A percentile compares a stretch with the other conserved stretches of the same genome.
Conservation (phyloP, 2,888 invertebrate genomes). For the Erebia epiphron region DNA sequence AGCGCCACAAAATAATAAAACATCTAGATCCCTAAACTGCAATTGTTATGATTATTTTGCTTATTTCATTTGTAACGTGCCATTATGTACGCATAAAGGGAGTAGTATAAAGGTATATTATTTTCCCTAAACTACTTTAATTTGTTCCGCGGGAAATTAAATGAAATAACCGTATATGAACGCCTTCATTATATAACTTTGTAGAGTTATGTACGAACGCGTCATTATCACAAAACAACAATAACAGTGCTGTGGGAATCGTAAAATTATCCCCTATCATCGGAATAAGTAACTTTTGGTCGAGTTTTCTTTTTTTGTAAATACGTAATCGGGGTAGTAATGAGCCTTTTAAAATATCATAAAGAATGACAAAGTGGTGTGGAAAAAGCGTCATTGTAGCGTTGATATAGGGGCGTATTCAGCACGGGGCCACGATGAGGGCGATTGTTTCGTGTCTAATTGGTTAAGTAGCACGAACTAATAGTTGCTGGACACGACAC, state of each 20-base stretch:
- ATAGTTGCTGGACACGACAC: conserved; percentile 74
- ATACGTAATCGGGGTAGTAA: conserved; percentile 62
- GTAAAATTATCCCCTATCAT: conserved; percentile 79
- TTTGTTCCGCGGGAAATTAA: conserved; percentile 58
- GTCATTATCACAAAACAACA: conserved; percentile 68
- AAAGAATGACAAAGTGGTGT: conserved; percentile 74
- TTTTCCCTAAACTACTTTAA: conserved; percentile 59
- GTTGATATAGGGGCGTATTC: conserved; percentile 80
- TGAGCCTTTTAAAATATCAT: conserved; percentile 78
- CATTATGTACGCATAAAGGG: conserved; percentile 31
- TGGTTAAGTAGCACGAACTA: conserved; percentile 78
- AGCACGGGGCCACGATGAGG: conserved; percentile 67
- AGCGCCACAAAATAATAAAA: neutral
- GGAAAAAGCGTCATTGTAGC: conserved; percentile 66
- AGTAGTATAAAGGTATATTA: conserved; percentile 49
- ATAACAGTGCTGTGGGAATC: conserved; percentile 65
- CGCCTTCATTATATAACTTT: conserved; percentile 60
- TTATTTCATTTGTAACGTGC: conserved; percentile 15
- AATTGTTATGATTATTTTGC: neutral
- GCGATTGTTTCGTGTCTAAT: conserved; percentile 79
- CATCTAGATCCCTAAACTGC: neutral
- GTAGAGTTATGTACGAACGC: conserved; percentile 60
- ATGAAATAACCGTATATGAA: conserved; percentile 56
- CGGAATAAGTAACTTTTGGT: conserved; percentile 53
- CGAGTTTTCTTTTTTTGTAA: conserved; percentile 67